phyloP scores from a whole-genome alignment of 2,888 invertebrate species.

The Noctuana brunneofusca region DNA sequence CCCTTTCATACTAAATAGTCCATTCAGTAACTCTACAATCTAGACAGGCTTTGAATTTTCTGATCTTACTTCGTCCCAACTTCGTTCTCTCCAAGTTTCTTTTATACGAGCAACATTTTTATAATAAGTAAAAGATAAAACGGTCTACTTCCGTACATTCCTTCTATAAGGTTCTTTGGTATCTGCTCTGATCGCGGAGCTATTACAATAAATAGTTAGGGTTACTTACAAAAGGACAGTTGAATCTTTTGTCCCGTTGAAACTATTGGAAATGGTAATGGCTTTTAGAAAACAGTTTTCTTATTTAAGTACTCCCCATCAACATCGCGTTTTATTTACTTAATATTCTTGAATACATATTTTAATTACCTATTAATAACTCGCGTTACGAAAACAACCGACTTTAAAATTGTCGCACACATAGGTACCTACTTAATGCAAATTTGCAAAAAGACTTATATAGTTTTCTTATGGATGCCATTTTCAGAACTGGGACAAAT shows the following conservation, averaged over 20 bases:
- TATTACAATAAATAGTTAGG: conserved; percentile 2
- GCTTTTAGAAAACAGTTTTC: too few relatives aligned
- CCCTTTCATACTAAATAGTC: conserved; percentile 24
- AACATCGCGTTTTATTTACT: too few relatives aligned
- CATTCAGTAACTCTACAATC: conserved; percentile 25
- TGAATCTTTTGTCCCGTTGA: neutral
- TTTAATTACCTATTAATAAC: too few relatives aligned
- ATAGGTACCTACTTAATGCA: too few relatives aligned
- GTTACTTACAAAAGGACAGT: neutral
- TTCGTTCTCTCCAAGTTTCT: conserved; percentile 1
- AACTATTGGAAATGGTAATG: neutral
- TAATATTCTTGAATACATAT: too few relatives aligned
- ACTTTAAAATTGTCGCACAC: too few relatives aligned
- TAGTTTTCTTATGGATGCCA: too few relatives aligned
- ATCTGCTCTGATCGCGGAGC: neutral
- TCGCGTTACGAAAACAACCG: too few relatives aligned
- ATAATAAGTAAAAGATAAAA: conserved; percentile 2
- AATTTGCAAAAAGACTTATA: too few relatives aligned
- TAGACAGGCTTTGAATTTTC: conserved; percentile 15
- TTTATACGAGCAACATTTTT: conserved; percentile 2
- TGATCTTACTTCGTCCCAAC: conserved; percentile 13
- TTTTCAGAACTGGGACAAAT: too few relatives aligned
- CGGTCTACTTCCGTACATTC: neutral
- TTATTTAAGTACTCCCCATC: too few relatives aligned
- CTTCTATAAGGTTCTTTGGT: neutral